phyloP scores from a whole-genome alignment of 2,888 invertebrate genomes.

The Tenthredo scrophulariae region DNA sequence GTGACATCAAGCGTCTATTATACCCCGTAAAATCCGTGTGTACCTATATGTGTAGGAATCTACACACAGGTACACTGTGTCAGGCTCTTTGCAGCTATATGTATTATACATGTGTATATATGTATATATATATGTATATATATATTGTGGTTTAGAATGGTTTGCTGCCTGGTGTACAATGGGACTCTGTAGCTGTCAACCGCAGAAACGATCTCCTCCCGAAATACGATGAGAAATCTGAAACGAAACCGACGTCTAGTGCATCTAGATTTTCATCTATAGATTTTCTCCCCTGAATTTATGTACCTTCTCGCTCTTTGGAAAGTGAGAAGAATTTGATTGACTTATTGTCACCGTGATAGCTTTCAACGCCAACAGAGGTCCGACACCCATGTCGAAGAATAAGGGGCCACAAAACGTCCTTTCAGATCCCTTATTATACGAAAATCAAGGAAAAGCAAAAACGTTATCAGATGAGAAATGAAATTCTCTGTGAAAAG shows the following conservation, averaged over 20 bases:
- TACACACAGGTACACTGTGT: background rate
- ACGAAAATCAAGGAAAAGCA: background rate
- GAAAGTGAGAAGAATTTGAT: constrained; percentile 23
- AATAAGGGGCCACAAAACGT: background rate
- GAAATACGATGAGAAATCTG: constrained; percentile 44
- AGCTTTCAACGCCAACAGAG: constrained; percentile 36
- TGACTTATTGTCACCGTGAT: constrained; percentile 52
- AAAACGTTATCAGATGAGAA: background rate
- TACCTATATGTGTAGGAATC: background rate
- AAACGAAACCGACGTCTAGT: constrained; percentile 23
- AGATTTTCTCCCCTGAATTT: background rate
- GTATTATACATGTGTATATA: too few relatives aligned
- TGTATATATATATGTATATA: background rate
- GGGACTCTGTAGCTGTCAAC: constrained; percentile 22
- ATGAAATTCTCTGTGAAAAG: background rate
- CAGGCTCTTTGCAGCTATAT: too few relatives aligned
- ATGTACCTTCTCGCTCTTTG: background rate
- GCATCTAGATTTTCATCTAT: background rate
- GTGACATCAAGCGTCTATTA: constrained; percentile 10
- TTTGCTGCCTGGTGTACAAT: background rate
- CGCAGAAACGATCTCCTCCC: constrained; percentile 36
- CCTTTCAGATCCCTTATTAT: background rate
- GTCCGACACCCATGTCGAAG: constrained; percentile 29
- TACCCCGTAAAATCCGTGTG: background rate
- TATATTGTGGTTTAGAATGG: background rate